phyloP scores from a whole-genome alignment of 2,113 vertebrate genomes.

The Malaclemys terrapin region DNA sequence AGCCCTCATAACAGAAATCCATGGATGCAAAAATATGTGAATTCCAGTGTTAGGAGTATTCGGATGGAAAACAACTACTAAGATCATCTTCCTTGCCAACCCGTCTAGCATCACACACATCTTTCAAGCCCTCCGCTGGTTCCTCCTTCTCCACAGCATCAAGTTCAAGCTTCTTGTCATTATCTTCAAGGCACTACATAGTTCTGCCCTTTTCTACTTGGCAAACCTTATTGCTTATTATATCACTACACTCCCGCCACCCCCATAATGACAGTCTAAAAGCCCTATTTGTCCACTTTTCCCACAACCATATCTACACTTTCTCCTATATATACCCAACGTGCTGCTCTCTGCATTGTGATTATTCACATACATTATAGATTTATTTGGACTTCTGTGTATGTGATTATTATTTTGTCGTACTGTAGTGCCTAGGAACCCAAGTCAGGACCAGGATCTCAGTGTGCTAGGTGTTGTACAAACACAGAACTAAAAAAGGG shows the following conservation, averaged over 20 bases:
- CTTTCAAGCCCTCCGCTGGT: not conserved
- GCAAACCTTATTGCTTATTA: not conserved
- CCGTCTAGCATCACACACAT: not conserved
- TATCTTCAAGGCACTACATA: not conserved
- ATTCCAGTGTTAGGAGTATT: not conserved
- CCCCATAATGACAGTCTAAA: not conserved
- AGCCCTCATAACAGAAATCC: not conserved
- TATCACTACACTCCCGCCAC: not conserved
- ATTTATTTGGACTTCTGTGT: fast-evolving
- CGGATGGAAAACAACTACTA: not conserved
- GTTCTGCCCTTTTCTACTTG: not conserved
- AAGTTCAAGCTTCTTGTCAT: not conserved
- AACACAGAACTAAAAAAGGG: not conserved
- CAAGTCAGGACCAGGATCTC: not conserved
- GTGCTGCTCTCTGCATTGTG: not conserved
- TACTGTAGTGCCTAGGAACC: not conserved
- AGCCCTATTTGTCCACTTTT: not conserved
- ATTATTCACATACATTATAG: not conserved
- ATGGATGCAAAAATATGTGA: not conserved
- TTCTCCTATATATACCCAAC: not conserved
- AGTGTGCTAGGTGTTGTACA: not conserved
- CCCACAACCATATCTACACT: not conserved
- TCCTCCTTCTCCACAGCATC: not conserved
- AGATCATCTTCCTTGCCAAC: not conserved
- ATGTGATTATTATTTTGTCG: not conserved